Evolutionary conservation across 2,888 invertebrate species (phyloP), one percentile per base, ranked within the genome.

Genomic region (Ashinkailepas kermadecensis): DNA sequence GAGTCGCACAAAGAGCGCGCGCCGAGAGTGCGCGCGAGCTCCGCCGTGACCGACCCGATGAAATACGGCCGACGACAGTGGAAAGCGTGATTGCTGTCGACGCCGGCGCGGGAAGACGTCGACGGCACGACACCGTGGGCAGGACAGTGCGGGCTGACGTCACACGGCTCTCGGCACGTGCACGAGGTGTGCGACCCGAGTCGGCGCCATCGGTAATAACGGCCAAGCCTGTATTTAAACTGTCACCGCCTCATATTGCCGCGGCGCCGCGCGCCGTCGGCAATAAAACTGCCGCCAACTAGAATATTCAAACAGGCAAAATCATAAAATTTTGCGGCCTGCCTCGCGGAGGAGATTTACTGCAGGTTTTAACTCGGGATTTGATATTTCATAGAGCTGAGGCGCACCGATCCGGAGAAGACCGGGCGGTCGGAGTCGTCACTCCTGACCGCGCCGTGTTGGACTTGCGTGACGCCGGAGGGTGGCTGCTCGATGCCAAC

Each of bases 291-390:
- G 70, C 23, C 15, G 70, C 39, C 70, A 70, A 70, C 70, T 70
- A 70, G 70, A 70, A 70, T 70, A 70, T 70, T 70, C 70, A 70
- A 70, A 70, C 70, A 70, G 70, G 70, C 39, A 25, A 70, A 70
- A 70, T 70, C 25, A 70, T 70, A 70, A 70, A 70, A 39, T 70
- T 70, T 39, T 13, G 25, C 70, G 70, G 70, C 70, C 39, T 23
- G 70, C 39, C 70, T 7, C 13, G 15, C 39, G 13, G 70, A 70
- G 39, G 70, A 70, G 70, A 70, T 70, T 70, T 70, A 70, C 39
- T 23, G 70, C 70, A 15, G 39, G 70, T 70, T 70, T 70, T 70
- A 70, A 70, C 70, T 25, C 70, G 39, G 70, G 70, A 25, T 70
- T 70, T 70, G 70, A 70, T 70, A 70, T 70, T 70, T 70, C 70